These are phyloP conservation scores for Chlorospingus semifuscus DNA, from an alignment of 2,797 vertebrate genomes.

Conservation along the genomic window DNA sequence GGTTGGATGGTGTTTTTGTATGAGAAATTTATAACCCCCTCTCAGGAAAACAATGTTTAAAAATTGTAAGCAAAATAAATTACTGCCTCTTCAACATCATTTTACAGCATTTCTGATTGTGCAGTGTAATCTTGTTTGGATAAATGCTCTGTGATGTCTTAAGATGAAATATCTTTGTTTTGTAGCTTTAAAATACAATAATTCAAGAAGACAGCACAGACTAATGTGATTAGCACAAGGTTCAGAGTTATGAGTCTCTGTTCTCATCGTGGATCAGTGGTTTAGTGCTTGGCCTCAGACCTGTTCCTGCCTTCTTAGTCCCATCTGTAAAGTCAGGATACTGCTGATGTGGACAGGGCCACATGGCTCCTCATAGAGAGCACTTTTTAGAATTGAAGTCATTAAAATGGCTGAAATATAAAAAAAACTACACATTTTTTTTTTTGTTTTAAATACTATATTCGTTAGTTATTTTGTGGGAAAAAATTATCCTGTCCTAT, in stretches of 20 bases:
- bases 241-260: background rate
- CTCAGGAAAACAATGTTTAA: background rate
- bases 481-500: background rate
- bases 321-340: background rate
- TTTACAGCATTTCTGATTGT: background rate
- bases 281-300: background rate
- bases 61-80: background rate
- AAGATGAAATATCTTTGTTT: background rate
- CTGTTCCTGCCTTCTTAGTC: background rate
- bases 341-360: background rate
- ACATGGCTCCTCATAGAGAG: background rate
- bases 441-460: background rate
- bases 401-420: background rate
- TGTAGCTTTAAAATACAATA: background rate
- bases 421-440: background rate
- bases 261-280: background rate
- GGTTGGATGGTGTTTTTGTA: background rate
- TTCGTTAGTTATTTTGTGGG: background rate
- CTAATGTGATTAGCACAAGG: background rate
- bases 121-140: background rate
- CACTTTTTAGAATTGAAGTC: background rate
- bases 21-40: background rate
- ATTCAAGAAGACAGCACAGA: background rate
- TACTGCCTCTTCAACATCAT: background rate
- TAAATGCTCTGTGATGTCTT: background rate